Evolutionary conservation across 2,797 vertebrate species (phyloP), one percentile per base, ranked within the genome.

Genomic region (Ctenopoma kingsleyae): DNA sequence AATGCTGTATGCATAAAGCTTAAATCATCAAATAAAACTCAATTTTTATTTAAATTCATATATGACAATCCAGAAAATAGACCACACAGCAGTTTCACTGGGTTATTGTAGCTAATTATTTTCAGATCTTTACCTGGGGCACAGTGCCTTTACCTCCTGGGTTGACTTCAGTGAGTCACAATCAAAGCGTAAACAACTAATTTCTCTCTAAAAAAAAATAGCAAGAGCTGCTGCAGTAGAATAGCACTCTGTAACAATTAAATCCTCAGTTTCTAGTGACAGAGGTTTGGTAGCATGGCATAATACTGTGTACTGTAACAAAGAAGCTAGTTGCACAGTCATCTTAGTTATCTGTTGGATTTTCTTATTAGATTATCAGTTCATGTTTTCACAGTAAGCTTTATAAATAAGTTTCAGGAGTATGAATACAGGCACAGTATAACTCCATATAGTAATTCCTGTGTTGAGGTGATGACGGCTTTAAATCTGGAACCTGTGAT

Each of bases 81-180:
- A 41, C 22, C 38, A 0, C 30, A 49, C 38, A 71, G 59, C 52
- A 2, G 12, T 3, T 52, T 58, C 44, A 32, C 48, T 68, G 35
- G 65, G 62, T 53, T 70, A 19, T 59, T 76, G 65, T 36, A 49
- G 61, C 72, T 66, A 53, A 79, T 81, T 76, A 75, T 81, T 76
- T 83, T 78, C 47, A 70, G 47, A 67, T 82, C 60, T 68, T 67
- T 71, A 62, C 70, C 53, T 23, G 62, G 11, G 78, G 78, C 76
- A 47, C 17, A 66, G 54, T 38, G 56, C 10, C 23, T 53, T 64
- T 73, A 44, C 72, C 65, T 59, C 41, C 19, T 27, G 64, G 59
- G 46, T 23, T 13, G 19, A 80, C 67, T 76, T 25, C 27, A 43
- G 32, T 75, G 75, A 83, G 58, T 82, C 65, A 78, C 53, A 51